These are phyloP conservation scores for Hydra vulgaris DNA, from an alignment of 30 jellyfish, hydroid and myxozoan species.

Conservation along the genomic window DNA sequence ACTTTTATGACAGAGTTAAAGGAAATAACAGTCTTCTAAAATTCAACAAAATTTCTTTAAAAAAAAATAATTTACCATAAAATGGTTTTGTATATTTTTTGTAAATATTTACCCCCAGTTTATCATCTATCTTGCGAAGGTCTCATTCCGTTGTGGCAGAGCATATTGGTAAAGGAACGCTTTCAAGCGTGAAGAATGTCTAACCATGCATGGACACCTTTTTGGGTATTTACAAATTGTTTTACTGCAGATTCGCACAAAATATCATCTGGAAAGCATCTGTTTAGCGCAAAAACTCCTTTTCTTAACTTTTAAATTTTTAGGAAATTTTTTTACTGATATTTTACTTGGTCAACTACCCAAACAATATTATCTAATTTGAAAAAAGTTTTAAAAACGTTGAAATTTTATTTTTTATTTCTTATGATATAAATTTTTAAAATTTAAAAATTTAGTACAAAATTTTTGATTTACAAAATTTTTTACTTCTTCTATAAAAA, in stretches of 20 bases:
- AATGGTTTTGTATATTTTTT: no score
- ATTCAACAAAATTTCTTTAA: neutral
- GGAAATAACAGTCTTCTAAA: no score
- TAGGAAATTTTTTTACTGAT: no score
- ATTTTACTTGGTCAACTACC: no score
- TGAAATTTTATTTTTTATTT: no score
- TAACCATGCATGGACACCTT: neutral
- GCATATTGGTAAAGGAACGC: neutral
- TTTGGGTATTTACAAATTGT: neutral
- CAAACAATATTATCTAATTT: no score
- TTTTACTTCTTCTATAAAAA: no score
- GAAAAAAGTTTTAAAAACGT: no score
- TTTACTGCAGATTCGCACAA: neutral
- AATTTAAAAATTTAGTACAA: no score
- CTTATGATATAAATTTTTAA: no score
- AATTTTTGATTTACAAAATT: no score
- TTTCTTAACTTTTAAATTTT: neutral
- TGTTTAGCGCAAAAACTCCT: neutral
- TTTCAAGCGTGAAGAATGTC: neutral
- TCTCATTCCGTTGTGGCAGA: neutral
- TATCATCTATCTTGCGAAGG: neutral
- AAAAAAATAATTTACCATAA: neutral
- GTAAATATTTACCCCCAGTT: neutral
- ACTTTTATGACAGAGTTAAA: no score
- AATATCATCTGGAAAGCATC: neutral